Base-by-base conservation (phyloP, 1,140 invertebrate species). In the Venturia canescens region DNA sequence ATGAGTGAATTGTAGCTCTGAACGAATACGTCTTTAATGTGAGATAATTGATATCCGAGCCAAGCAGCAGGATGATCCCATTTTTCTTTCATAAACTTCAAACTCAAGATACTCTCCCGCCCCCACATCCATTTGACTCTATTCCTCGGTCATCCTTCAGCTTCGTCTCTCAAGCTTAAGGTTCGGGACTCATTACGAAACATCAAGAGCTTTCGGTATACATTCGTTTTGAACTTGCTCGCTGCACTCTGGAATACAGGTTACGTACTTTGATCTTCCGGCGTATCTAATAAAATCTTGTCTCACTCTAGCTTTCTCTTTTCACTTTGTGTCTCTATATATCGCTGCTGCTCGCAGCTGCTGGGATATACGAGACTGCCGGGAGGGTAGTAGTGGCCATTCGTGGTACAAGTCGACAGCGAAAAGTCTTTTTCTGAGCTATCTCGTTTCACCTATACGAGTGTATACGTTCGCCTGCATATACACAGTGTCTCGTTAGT, bases 191-290 rank as follows among this genome's bases (percentile, higher is more conserved):
- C 60, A 63, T 63, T 63, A 63, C n/a, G 60, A 63, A 23, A 63
- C n/a, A 63, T 63, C 21, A 63, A 63, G 60, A 63, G 60, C 60
- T 63, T 27, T 63, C 60, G 26, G 79, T 60, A 71, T 60, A 71
- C 76, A 79, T 77, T 80, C 57, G 38, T 76, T 18, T 60, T 27
- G 38, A 23, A 48, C 38, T n/a, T 4, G 11, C 48, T 29, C n/a
- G 29, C 27, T 63, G 23, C 60, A 63, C 11, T 63, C 23, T 23
- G 23, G 9, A 63, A 63, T 63, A 27, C 60, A 23, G 21, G 60
- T 63, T 63, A 63, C 67, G 69, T 80, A 77, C 81, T 82, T 82
- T 82, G 81, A 82, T 82, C 81, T 82, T 63, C 9, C 23, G 9
- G 44, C 23, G 70, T 79, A 76, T 26, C n/a, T 63, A 63, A 82